Evolutionary conservation across 2,888 invertebrate species (phyloP), one percentile per base, ranked within the genome.

Genomic region (Oithona nana): DNA sequence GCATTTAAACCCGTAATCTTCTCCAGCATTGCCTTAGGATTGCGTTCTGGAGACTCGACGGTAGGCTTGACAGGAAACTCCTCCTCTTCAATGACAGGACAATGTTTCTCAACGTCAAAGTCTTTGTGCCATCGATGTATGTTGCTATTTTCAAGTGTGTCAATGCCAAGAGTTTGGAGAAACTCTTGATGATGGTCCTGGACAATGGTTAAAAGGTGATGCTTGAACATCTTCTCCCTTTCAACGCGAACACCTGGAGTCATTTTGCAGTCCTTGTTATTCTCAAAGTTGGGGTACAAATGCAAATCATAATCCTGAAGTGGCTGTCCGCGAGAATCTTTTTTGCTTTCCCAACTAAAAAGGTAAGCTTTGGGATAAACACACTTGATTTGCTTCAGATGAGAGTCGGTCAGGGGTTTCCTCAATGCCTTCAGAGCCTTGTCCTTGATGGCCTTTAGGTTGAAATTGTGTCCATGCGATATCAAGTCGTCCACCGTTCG

Each of bases 151-250:
- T 26, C 54, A 16, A 54, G 24, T 16, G 24, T 26, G 39, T 6
- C 6, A 16, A 39, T 39, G 39, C 39, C 39, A 11, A 6, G 39
- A 6, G 39, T 39, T 16, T 16, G 39, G 8, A 54, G 11, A 11
- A 54, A 54, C 24, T 20, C 54, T 26, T 54, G 22, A 54, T 54
- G 54, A 54, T 54, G 54, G 54, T 54, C 54, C 26, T 54, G 22
- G 26, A 54, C 54, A 20, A 54, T 54, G 20, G 54, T 24, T 20
- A 54, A 16, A 2, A 54, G 54, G 3, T 24, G 54, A 6, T 54
- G 22, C 3, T 54, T 54, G 26, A 54, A 54, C 16, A 54, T 20
- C 22, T 54, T 54, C 26, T 26, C 24, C 3, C 54, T 20, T 26
- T 54, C 54, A 20, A 54, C 54, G 24, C 20, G 26, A 26, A 24